A percentile compares a stretch with the other conserved stretches of the same genome.
Conservation (phyloP, 1,140 invertebrate genomes). For the Theocolax elegans region DNA sequence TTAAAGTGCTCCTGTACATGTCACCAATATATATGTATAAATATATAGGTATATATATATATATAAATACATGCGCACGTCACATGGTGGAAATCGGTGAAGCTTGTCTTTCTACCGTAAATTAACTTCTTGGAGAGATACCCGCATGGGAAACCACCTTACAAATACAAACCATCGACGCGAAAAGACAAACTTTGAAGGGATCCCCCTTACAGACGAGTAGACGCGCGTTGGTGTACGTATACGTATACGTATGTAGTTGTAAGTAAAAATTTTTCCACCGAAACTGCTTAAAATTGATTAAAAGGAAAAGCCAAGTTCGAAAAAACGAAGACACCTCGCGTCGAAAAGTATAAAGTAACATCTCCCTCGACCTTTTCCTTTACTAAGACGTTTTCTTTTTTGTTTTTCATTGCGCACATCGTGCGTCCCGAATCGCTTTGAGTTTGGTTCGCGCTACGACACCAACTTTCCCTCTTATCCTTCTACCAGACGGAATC, state of each 20-base stretch:
- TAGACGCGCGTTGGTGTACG: background rate
- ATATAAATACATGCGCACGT: too few species aligned
- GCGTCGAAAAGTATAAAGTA: conserved; percentile 14
- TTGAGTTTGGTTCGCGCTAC: conserved; percentile 27
- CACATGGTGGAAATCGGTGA: too few species aligned
- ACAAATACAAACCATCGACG: too few species aligned
- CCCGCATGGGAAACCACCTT: too few species aligned
- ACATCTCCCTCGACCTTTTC: background rate
- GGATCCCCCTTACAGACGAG: background rate
- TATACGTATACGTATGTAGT: background rate
- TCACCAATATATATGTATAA: too few species aligned
- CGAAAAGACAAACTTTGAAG: too few species aligned
- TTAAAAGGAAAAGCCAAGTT: background rate
- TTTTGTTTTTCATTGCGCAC: too few species aligned
- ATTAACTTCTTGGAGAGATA: too few species aligned
- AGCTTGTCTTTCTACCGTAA: too few species aligned
- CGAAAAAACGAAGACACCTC: background rate
- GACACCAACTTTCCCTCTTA: conserved; percentile 30
- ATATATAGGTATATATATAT: too few species aligned
- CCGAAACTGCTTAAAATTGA: conserved; percentile 15
- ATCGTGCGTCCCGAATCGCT: conserved; percentile 18
- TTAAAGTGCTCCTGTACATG: too few species aligned
- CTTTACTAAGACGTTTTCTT: conserved; percentile 24
- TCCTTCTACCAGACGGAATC: conserved; percentile 6
- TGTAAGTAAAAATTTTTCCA: background rate